phyloP scores from a whole-genome alignment of 2,888 invertebrate genomes.

The Noctua comes region DNA sequence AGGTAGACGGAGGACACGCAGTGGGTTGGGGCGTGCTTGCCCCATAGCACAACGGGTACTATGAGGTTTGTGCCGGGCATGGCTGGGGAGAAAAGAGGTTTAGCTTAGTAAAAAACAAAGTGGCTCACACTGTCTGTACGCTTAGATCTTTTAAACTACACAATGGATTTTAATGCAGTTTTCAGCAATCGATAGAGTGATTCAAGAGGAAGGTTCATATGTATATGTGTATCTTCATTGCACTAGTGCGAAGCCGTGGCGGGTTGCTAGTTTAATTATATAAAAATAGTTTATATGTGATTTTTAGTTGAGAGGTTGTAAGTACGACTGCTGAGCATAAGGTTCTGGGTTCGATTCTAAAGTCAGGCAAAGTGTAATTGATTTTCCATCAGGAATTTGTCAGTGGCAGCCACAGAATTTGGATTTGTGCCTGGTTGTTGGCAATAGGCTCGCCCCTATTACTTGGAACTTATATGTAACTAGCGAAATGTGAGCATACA shows the following conservation, averaged over 20 bases:
- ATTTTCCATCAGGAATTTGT: background rate
- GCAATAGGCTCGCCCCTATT: background rate
- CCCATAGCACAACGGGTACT: constrained; percentile 99
- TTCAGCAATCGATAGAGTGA: too few relatives aligned
- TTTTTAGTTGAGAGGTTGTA: background rate
- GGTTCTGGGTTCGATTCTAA: background rate
- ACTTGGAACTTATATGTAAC: background rate
- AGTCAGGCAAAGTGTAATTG: background rate
- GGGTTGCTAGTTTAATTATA: too few relatives aligned
- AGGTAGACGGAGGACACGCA: constrained; percentile 98
- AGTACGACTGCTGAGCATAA: background rate
- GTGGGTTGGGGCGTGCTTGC: constrained; percentile 98
- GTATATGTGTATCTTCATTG: too few relatives aligned
- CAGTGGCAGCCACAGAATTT: background rate
- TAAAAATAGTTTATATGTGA: background rate
- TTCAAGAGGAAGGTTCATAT: too few relatives aligned
- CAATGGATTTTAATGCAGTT: too few relatives aligned
- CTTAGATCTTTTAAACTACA: too few relatives aligned
- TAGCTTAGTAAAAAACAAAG: background rate
- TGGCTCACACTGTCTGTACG: too few relatives aligned
- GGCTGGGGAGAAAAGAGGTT: constrained; percentile 60
- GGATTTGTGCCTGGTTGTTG: background rate
- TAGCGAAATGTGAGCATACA: background rate
- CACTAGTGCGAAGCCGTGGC: too few relatives aligned
- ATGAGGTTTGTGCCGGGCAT: constrained; percentile 97